These are phyloP conservation scores for Microplitis deprimator DNA, from an alignment of 2,888 invertebrate species.

Conservation along the genomic window DNA sequence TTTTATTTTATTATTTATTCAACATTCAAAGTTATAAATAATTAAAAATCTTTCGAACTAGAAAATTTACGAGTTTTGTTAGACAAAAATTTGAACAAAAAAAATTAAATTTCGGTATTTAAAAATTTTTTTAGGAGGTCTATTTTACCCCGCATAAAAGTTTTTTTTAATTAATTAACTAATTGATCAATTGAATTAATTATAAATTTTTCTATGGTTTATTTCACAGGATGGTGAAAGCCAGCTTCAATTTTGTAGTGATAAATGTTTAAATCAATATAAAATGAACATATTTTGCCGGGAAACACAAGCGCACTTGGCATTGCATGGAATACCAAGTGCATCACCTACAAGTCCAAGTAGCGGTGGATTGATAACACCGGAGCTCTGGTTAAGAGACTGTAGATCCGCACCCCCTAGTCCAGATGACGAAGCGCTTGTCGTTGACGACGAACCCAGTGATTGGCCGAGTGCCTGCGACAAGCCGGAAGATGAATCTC, in stretches of 20 bases:
- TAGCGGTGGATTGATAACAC: slow-evolving; percentile 82
- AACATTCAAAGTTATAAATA: too few relatives aligned
- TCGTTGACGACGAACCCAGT: slow-evolving; percentile 54
- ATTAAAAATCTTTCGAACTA: too few relatives aligned
- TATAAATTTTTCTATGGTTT: background rate
- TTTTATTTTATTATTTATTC: too few relatives aligned
- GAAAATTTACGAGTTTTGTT: too few relatives aligned
- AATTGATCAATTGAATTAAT: background rate
- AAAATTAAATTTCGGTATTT: too few relatives aligned
- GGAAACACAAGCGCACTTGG: slow-evolving; percentile 92
- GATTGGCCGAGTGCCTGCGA: slow-evolving; percentile 13
- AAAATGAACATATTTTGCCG: slow-evolving; percentile 97
- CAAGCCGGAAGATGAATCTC: slow-evolving; percentile 40
- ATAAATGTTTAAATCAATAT: slow-evolving; percentile 95
- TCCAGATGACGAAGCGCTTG: slow-evolving; percentile 55
- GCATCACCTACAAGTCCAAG: slow-evolving; percentile 47
- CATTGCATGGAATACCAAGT: slow-evolving; percentile 74
- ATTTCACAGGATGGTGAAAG: slow-evolving; percentile 85
- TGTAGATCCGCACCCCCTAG: slow-evolving; percentile 78
- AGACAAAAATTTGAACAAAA: too few relatives aligned
- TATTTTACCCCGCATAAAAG: too few relatives aligned
- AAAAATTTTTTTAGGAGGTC: too few relatives aligned
- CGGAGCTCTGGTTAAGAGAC: slow-evolving; percentile 91
- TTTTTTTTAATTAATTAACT: too few relatives aligned
- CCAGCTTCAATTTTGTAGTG: slow-evolving; percentile 91